phyloP scores from a whole-genome alignment of 2,797 vertebrate genomes.

The Coreius guichenoti region DNA sequence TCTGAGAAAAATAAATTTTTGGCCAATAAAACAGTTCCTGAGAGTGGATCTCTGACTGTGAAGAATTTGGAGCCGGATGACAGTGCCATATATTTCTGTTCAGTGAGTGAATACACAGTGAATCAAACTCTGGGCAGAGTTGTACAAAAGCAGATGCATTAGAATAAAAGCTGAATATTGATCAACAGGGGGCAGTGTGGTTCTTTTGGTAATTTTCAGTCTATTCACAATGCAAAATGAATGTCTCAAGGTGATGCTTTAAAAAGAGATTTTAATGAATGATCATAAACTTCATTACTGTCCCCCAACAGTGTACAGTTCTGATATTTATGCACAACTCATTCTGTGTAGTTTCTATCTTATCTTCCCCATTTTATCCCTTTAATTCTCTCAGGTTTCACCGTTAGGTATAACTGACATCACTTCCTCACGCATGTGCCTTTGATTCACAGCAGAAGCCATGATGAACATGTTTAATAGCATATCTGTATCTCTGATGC shows the following conservation, averaged over 20 bases:
- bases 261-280: background rate
- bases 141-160: conserved; percentile 33
- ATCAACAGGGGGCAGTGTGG: conserved; percentile 7
- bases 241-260: background rate
- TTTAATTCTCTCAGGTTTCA: background rate
- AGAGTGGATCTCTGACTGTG: conserved; percentile 57
- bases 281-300: background rate
- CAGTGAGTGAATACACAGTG: conserved; percentile 60
- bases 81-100: conserved; percentile 66
- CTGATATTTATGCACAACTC: background rate
- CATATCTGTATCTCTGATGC: background rate
- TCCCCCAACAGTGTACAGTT: background rate
- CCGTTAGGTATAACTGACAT: background rate
- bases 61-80: conserved; percentile 53
- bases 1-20: conserved; percentile 42
- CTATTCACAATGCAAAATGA: background rate
- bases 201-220: background rate
- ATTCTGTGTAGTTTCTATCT: background rate
- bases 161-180: background rate
- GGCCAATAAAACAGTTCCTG: conserved; percentile 22
- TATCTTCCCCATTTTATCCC: background rate
- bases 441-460: background rate
- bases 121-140: conserved; percentile 7
- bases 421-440: background rate
- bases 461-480: background rate